A percentile compares a stretch with the other conserved stretches of the same genome.
Evolutionary conservation across 2,888 invertebrate genomes (phyloP).

Genomic region (Acleris holmiana): DNA sequence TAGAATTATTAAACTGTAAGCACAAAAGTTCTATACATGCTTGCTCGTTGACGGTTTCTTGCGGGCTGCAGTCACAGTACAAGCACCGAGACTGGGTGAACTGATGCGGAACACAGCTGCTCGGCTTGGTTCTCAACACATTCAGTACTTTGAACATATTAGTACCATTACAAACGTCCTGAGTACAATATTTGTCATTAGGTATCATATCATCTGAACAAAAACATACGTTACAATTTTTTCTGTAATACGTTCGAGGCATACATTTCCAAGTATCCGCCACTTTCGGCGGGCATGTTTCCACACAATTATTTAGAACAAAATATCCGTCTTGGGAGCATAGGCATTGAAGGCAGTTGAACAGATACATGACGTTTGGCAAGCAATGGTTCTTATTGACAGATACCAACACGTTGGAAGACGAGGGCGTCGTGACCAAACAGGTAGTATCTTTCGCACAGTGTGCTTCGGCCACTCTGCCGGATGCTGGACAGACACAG

Average conservation of each 20-base stretch:
- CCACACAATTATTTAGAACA: constrained; percentile 59
- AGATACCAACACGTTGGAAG: constrained; percentile 39
- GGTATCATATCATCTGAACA: constrained; percentile 61
- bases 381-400: constrained; percentile 60
- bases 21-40: constrained; percentile 66
- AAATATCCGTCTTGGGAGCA: constrained; percentile 69
- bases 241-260: constrained; percentile 62
- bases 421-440: constrained; percentile 42
- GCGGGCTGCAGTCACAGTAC: constrained; percentile 65
- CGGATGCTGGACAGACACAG: constrained; percentile 71
- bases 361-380: constrained; percentile 72
- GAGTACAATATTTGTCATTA: constrained; percentile 57
- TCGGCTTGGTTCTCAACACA: constrained; percentile 46
- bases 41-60: constrained; percentile 58
- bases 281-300: constrained; percentile 56
- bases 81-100: constrained; percentile 65
- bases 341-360: constrained; percentile 67
- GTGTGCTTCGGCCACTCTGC: constrained; percentile 58
- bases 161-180: constrained; percentile 47
- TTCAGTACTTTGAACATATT: constrained; percentile 43
- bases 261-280: constrained; percentile 53
- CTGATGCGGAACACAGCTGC: constrained; percentile 55
- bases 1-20: constrained; percentile 49
- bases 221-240: constrained; percentile 64
- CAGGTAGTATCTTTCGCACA: constrained; percentile 71